Conservation (phyloP, 2,113 vertebrate genomes). For the Silurus glanis region DNA sequence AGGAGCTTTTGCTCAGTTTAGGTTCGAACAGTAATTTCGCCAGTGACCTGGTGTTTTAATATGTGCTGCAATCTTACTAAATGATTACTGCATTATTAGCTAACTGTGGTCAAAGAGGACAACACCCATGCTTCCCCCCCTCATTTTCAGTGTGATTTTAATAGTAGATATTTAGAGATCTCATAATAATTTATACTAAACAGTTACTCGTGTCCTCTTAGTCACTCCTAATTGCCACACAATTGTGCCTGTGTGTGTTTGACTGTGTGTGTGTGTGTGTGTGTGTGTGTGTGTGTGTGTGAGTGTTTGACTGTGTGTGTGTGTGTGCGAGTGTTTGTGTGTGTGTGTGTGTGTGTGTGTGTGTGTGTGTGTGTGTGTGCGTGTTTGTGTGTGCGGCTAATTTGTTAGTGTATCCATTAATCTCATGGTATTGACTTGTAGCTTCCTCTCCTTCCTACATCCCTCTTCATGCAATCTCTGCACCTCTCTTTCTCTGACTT, state of each 20-base stretch:
- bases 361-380: constrained; percentile 33
- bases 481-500: constrained; percentile 37
- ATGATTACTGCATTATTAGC: neutral
- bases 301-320: constrained; percentile 38
- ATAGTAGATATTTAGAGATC: neutral
- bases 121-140: neutral
- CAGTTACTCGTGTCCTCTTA: neutral
- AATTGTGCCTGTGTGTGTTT: too few relatives aligned
- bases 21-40: neutral
- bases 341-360: constrained; percentile 18
- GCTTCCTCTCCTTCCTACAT: constrained; percentile 32
- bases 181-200: neutral
- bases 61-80: neutral
- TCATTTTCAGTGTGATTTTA: neutral
- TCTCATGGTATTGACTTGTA: constrained; percentile 56
- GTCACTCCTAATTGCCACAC: neutral
- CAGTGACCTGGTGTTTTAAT: neutral
- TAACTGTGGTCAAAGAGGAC: neutral
- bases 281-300: constrained; percentile 25
- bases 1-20: neutral
- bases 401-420: constrained; percentile 45
- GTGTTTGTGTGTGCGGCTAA: constrained; percentile 39
- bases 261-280: constrained; percentile 10
- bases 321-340: constrained; percentile 25
- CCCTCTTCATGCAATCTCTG: constrained; percentile 16